phyloP scores from a whole-genome alignment of 2,888 invertebrate genomes.

The Lutraria lutraria region DNA sequence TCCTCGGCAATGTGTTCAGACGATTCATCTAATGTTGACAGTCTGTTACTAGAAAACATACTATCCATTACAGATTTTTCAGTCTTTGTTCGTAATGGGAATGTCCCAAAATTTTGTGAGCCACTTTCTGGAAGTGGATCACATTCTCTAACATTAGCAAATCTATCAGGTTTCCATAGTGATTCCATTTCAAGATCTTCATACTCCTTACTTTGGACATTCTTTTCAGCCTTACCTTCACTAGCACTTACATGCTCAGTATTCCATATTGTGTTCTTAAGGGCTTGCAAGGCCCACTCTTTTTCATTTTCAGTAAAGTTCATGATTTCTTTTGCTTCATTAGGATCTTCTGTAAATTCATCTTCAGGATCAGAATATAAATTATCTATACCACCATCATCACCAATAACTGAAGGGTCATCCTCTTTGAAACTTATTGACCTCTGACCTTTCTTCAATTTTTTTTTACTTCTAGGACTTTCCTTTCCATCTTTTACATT shows the following conservation, averaged over 20 bases:
- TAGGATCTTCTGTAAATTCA: constrained; percentile 47
- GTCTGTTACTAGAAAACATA: constrained; percentile 57
- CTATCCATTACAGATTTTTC: constrained; percentile 66
- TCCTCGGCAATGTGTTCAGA: constrained; percentile 49
- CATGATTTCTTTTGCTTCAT: constrained; percentile 66
- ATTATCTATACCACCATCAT: constrained; percentile 82
- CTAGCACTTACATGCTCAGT: constrained; percentile 76
- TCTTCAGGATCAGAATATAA: constrained; percentile 73
- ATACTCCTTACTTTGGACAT: constrained; percentile 78
- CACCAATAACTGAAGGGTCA: constrained; percentile 78
- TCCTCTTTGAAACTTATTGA: constrained; percentile 72
- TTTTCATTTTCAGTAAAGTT: constrained; percentile 81
- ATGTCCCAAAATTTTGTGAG: constrained; percentile 77
- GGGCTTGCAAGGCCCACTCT: constrained; percentile 79
- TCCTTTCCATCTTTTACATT: constrained; percentile 26
- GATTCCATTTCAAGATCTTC: constrained; percentile 78
- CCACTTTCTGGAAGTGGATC: constrained; percentile 64
- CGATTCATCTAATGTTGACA: constrained; percentile 63
- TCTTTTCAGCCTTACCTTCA: constrained; percentile 64
- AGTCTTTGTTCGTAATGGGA: constrained; percentile 76
- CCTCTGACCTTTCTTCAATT: constrained; percentile 53
- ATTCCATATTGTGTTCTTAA: constrained; percentile 83
- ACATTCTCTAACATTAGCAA: constrained; percentile 76
- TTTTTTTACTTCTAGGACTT: constrained; percentile 59
- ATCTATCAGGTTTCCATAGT: constrained; percentile 75